Evolutionary conservation across 1,140 invertebrate genomes (phyloP).

Genomic region (Kradibia gibbosae): DNA sequence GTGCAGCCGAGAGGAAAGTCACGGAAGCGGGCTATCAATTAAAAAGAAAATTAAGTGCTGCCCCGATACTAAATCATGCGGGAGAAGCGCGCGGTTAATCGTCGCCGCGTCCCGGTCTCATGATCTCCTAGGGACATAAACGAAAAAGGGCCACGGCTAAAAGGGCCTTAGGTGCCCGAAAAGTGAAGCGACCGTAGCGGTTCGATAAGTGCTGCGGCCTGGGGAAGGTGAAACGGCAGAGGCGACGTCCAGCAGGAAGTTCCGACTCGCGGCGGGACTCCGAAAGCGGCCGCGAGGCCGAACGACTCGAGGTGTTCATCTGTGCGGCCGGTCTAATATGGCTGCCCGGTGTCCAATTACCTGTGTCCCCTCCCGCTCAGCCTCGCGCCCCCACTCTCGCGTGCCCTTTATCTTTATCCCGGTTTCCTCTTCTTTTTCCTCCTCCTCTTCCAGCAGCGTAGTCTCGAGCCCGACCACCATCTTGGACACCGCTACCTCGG

Average conservation of each 20-base stretch:
- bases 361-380: conserved; percentile 55
- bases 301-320: neutral
- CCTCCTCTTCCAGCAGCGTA: too few species aligned
- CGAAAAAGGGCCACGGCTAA: too few species aligned
- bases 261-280: conserved; percentile 1
- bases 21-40: neutral
- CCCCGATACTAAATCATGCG: neutral
- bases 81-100: too few species aligned
- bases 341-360: conserved; percentile 71
- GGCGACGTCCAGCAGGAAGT: neutral
- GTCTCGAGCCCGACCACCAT: neutral
- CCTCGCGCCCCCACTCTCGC: neutral
- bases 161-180: too few species aligned
- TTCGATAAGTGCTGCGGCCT: too few species aligned
- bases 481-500: neutral
- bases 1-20: neutral
- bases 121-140: neutral
- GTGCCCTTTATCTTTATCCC: conserved; percentile 9
- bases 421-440: too few species aligned
- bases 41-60: neutral
- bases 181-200: too few species aligned
- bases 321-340: conserved; percentile 66
- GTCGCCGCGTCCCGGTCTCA: neutral
- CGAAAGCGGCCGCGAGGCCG: neutral
- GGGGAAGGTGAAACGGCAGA: neutral